These are phyloP conservation scores for Patella depressa DNA, from an alignment of 2,888 invertebrate genomes.

Conservation along the genomic window DNA sequence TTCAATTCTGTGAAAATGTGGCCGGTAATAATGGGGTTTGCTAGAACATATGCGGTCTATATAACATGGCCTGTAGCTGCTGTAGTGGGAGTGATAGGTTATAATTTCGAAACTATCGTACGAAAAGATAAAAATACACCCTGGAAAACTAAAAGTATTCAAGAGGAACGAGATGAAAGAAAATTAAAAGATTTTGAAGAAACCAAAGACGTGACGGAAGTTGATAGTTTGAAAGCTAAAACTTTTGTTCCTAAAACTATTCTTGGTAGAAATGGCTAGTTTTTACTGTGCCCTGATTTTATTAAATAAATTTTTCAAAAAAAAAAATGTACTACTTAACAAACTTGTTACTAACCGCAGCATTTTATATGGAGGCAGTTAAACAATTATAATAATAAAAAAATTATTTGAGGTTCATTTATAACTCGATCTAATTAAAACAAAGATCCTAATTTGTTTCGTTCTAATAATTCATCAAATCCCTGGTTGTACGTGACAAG, in stretches of 20 bases:
- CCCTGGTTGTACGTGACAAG: too few species aligned
- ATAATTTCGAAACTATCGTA: constrained; percentile 80
- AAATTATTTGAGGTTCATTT: too few species aligned
- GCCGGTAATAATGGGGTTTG: constrained; percentile 79
- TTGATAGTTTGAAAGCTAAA: constrained; percentile 80
- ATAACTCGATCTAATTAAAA: too few species aligned
- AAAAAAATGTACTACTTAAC: too few species aligned
- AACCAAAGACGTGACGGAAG: constrained; percentile 74
- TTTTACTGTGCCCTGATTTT: too few species aligned
- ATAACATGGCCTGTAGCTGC: constrained; percentile 87
- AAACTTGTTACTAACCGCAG: too few species aligned
- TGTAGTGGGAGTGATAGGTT: constrained; percentile 87
- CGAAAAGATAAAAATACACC: constrained; percentile 72
- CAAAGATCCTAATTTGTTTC: too few species aligned
- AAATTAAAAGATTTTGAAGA: constrained; percentile 74
- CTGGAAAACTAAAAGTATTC: constrained; percentile 75
- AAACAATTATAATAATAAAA: too few species aligned
- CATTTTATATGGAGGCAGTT: too few species aligned
- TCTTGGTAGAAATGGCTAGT: constrained; percentile 71
- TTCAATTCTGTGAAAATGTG: constrained; percentile 76
- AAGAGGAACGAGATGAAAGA: constrained; percentile 82
- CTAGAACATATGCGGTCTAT: constrained; percentile 83
- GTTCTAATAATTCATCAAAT: too few species aligned
- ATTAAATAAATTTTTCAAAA: too few species aligned
- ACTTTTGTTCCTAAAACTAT: constrained; percentile 73